These are phyloP conservation scores for Henicopernis longicauda DNA, from an alignment of 2,113 vertebrate genomes.

Conservation along the genomic window DNA sequence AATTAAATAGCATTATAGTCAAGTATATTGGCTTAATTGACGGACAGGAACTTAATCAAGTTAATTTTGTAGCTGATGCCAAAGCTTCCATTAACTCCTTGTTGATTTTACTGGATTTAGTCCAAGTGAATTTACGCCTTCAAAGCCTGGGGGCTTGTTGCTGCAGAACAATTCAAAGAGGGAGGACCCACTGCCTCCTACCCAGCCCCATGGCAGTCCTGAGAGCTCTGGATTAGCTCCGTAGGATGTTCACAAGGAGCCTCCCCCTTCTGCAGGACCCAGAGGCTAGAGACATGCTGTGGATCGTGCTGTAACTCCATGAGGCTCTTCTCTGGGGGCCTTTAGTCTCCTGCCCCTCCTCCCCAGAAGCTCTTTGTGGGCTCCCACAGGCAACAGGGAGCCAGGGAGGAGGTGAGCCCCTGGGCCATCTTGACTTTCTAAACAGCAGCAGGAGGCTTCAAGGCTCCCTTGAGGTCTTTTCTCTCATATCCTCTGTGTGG, in stretches of 20 bases:
- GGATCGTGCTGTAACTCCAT: background rate
- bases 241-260: background rate
- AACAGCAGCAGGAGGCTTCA: background rate
- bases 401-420: background rate
- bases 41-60: conserved; percentile 65
- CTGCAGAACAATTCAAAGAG: background rate
- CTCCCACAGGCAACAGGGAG: background rate
- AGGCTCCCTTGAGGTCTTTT: background rate
- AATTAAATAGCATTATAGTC: conserved; percentile 69
- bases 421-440: accelerated
- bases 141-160: background rate
- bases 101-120: background rate
- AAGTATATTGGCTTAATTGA: conserved; percentile 73
- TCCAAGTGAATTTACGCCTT: background rate
- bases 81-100: conserved; percentile 63
- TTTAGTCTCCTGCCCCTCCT: background rate
- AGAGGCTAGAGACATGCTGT: background rate
- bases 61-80: conserved; percentile 49
- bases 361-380: background rate
- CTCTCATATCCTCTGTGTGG: background rate
- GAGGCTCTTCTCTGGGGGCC: background rate
- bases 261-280: background rate
- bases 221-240: background rate
- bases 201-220: background rate
- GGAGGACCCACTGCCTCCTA: background rate